Base-by-base conservation (phyloP, 2,797 vertebrate genomes). In the Pseudotriccus pelzelni region DNA sequence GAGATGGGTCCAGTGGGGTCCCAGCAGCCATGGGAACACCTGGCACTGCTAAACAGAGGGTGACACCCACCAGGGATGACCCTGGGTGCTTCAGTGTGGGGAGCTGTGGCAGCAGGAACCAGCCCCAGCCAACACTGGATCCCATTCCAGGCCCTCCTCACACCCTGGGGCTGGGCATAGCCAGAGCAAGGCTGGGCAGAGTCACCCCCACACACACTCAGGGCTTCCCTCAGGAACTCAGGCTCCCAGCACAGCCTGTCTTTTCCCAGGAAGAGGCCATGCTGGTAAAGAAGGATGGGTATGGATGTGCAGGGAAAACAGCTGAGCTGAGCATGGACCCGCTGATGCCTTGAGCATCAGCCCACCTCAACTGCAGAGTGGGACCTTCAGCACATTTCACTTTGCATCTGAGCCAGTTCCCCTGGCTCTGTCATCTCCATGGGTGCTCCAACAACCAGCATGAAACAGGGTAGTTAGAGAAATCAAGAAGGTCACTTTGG, bases 21-120 rank as follows among this genome's bases (percentile, higher is more conserved):
- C 27, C 55, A 79, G 46, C 27, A 83, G 55, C 63, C 4, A 0
- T 1, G 3, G 46, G 8, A 43, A 5, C 41, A 39, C 0, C 2
- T 3, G 58, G 41, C 36, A 25, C 7, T 11, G 2, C 62, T 27
- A 4, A 68, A 21, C 5, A 73, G 24, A 27, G 37, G 28, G 7
- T 64, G 58, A 5, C 41, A 60, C 7, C 34, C 68, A 56, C 8
- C 41, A n/a, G 44, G 0, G 3, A 32, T 0, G 3, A n/a, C 59
- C 34, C 34, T 34, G 73, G 30, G 24, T 37, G 79, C 44, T 22
- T 12, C 60, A 19, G 23, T 1, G 8, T 0, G 4, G 17, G 5
- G 25, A 53, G 22, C 1, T 22, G 13, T 1, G 9, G 68, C 68
- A 75, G 28, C 82, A 72, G 62, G 52, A 53, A 2, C 24, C 0